Base-by-base conservation (phyloP, 2,888 invertebrate genomes). In the Apotomis betuletana region DNA sequence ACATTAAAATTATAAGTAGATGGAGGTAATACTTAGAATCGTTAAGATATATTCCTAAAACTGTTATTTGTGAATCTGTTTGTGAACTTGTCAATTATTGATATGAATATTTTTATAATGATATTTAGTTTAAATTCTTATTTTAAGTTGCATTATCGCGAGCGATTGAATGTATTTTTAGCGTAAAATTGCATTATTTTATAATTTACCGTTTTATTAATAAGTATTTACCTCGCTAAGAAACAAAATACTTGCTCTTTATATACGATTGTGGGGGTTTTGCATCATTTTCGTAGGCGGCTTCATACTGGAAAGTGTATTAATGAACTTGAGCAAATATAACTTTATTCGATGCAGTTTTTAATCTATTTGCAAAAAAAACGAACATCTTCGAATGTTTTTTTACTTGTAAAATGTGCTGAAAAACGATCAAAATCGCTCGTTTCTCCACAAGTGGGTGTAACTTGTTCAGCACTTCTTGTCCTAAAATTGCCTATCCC, bases 11-110 rank as follows among this genome's bases (percentile, higher is more conserved):
- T 77, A 76, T 79, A 83, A 86, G 85, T 85, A 90, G 84, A 83
- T 87, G 89, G 89, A 91, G 90, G 88, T 91, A 92, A 92, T 92
- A 92, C 92, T 92, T 90, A 91, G 78, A 67, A 83, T 84, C 82
- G 85, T 83, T 86, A 85, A 88, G 89, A 87, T 87, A 88, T 75
- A 76, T 77, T 79, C 81, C 77, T 80, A 81, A 77, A 79, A 77
- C 79, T 77, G 77, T 81, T 82, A 74, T 80, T 88, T 90, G 88
- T 89, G 89, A 88, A 87, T 77, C 74, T 70, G 80, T 89, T 91
- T 92, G 91, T 92, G 92, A 91, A 89, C 88, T 78, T 85, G 82
- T 79, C 68, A 76, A 60, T 70, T n/a, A 72, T 12, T 72, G 72
- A 72, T 72, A 72, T 72, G 67, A 72, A 62, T 44, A 44, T 67